Base-by-base conservation (phyloP, 2,888 invertebrate genomes). In the Tetropium fuscum region DNA sequence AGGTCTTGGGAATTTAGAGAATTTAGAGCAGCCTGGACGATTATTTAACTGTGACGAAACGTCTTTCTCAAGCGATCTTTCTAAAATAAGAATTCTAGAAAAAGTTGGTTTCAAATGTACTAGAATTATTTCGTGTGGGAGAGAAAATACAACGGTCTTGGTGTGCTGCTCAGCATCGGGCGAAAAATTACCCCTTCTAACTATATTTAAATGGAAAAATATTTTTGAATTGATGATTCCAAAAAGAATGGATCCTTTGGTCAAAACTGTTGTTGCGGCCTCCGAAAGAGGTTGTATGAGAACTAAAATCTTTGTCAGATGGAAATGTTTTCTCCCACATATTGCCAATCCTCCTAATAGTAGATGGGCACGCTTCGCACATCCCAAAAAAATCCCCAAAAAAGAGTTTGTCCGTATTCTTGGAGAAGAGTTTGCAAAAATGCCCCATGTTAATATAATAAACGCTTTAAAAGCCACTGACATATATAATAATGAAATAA, bases 151-250 rank as follows among this genome's bases (percentile, higher is more conserved):
- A 6, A 25, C 25, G 6, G 30, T 57, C 11, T 32, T 43, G 13
- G 43, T 22, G 8, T 47, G 58, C 8, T 19, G 18, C 11, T 16
- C 7, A 36, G 25, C 25, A 8, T 25, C 25, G 4, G 25, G 25
- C 1, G 1, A 25, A 20, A 51, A 19, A n/a, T 18, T 60, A 10
- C 43, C 60, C 8, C 18, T 57, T 6, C 16, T 60, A 10, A 41
- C 27, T 7, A 27, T 62, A 11, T 59, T 59, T 18, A 55, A 62
- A 34, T 41, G 51, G 41, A 62, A 55, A n/a, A 45, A 49, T 49
- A 38, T 62, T 6, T 55, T 53, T 18, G 54, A 59, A 13, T 25
- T n/a, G 3, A 27, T 43, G 53, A 55, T 55, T 7, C 22, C 13
- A 11, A n/a, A 32, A 11, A 40, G 40, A 16, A 40, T 7, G 6